Percentiles rank a stretch among this genome's conserved stretches.
Evolutionary conservation across 2,113 vertebrate species (phyloP).

Genomic region (Leucoraja erinaceus): DNA sequence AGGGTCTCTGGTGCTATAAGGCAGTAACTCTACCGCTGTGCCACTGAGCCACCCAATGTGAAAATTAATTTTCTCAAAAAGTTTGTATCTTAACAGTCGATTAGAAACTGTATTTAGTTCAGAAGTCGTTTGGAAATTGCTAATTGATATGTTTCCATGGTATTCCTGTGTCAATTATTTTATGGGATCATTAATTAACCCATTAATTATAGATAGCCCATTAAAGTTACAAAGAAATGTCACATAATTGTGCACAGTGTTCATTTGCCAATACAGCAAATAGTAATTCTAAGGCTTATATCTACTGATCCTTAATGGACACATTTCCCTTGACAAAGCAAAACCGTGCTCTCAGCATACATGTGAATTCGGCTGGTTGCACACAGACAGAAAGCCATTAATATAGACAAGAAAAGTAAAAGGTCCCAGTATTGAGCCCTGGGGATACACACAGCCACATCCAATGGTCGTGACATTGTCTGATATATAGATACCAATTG

Average conservation of each 20-base stretch:
- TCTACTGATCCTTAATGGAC: slow-evolving; percentile 24
- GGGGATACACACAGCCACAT: slow-evolving; percentile 24
- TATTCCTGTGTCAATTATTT: slow-evolving; percentile 23
- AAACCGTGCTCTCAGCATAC: slow-evolving; percentile 28
- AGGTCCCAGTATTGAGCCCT: slow-evolving; percentile 38
- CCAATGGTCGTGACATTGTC: slow-evolving; percentile 16
- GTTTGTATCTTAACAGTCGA: neutral
- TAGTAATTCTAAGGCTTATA: slow-evolving; percentile 3
- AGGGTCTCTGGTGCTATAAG: too few relatives aligned
- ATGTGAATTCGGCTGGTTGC: slow-evolving; percentile 28
- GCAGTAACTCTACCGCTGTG: too few relatives aligned
- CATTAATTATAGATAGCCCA: neutral
- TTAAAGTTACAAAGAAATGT: slow-evolving; percentile 15
- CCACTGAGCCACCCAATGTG: too few relatives aligned
- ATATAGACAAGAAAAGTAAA: slow-evolving; percentile 38
- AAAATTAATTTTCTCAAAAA: neutral
- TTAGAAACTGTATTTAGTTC: neutral
- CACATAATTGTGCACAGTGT: neutral
- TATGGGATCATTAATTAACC: neutral
- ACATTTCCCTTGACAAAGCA: slow-evolving; percentile 28
- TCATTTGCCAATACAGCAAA: slow-evolving; percentile 6
- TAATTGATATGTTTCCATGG: neutral
- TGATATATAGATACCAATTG: slow-evolving; percentile 37
- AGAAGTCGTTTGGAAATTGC: neutral
- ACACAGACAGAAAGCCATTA: slow-evolving; percentile 38